Evolutionary conservation across 2,888 invertebrate genomes (phyloP), one percentile per base, ranked within the genome.

Genomic region (Spodoptera littoralis): DNA sequence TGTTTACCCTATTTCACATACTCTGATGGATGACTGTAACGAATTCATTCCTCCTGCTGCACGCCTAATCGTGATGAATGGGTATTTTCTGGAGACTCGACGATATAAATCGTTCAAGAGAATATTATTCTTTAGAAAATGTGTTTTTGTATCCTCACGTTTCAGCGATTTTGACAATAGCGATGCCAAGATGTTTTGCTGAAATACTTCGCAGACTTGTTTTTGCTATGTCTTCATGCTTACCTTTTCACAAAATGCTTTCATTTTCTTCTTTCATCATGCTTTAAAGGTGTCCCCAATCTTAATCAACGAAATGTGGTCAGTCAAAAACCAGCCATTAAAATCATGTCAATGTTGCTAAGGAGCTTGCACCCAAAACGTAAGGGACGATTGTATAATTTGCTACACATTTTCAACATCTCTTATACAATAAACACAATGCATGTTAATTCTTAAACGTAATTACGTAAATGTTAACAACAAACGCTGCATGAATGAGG

Each of bases 361-460:
- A 50, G 47, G 57, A 70, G 45, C 55, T 51, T 50, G 45, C 59
- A 36, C 53, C 44, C 53, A 76, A 18, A 18, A 72, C 52, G 59
- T 57, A 69, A 77, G 60, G 61, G 55, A 44, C 48, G 70, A 65
- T 79, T 79, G 81, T 80, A 72, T 76, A 80, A 79, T 72, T 70
- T 64, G 79, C 56, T 70, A 73, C 61, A 78, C 59, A 82, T 82
- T 83, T 84, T 80, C 80, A 78, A 84, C 83, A 82, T 74, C 67
- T 78, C 80, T 82, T 82, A 86, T 86, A 85, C 85, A 88, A 85
- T 90, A 89, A 85, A 82, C 84, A 90, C 91, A 91, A 92, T 91
- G 86, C 82, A 72, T 61, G 76, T 79, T 74, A 87, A 87, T 87
- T 86, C 87, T 79, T 80, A 82, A 79, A 84, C 79, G 81, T 70